Conservation (phyloP, 2,888 invertebrate species). For the Eustalomyia histrio region DNA sequence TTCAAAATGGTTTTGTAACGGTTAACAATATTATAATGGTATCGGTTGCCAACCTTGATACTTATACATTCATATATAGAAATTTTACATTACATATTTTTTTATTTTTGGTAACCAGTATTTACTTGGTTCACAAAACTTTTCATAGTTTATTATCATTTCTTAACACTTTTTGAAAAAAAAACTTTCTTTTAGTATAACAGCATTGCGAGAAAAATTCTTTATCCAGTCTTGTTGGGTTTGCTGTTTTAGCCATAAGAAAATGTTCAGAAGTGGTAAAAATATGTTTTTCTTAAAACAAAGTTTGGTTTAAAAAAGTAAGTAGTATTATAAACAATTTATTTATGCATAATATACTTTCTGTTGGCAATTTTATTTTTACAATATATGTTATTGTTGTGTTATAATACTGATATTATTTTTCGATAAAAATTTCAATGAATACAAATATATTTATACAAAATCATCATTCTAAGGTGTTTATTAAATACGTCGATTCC, state of each 20-base stretch:
- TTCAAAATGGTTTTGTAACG: too few species aligned
- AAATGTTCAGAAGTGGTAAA: slow-evolving; percentile 44
- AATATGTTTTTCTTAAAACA: slow-evolving; percentile 38
- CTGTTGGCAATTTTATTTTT: slow-evolving; percentile 15
- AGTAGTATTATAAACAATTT: slow-evolving; percentile 50
- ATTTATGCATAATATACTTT: slow-evolving; percentile 38
- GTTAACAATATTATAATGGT: too few species aligned
- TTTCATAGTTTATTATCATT: slow-evolving; percentile 58
- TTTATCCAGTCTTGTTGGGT: background rate
- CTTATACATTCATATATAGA: slow-evolving; percentile 46
- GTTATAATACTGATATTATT: too few species aligned
- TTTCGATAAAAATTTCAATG: too few species aligned
- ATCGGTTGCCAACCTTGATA: too few species aligned
- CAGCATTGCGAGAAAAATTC: too few species aligned
- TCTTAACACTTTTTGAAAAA: slow-evolving; percentile 50
- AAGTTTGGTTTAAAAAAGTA: slow-evolving; percentile 18
- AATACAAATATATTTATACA: too few species aligned
- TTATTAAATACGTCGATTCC: too few species aligned
- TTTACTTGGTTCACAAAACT: slow-evolving; percentile 61
- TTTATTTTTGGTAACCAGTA: slow-evolving; percentile 45
- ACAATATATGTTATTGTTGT: slow-evolving; percentile 7
- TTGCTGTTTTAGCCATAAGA: slow-evolving; percentile 24
- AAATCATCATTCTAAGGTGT: too few species aligned
- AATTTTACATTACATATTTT: slow-evolving; percentile 45
- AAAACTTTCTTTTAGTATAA: slow-evolving; percentile 25